Base-by-base conservation (phyloP, 1,140 invertebrate species). In the Phymastichus coffea region DNA sequence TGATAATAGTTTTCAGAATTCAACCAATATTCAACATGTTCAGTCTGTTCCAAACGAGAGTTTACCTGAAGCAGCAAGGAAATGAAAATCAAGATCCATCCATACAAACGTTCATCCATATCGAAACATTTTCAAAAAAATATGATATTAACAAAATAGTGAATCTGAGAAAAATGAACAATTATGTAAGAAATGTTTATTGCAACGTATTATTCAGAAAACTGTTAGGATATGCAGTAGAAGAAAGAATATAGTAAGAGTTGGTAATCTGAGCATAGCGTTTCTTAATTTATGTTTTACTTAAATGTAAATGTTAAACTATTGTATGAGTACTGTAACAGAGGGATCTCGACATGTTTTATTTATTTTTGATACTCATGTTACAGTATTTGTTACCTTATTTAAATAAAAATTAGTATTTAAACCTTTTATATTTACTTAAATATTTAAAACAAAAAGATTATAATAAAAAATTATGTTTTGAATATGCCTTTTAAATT, bases 131-230 rank as follows among this genome's bases (percentile, higher is more conserved):
- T n/a, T n/a, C n/a, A n/a, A n/a, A n/a, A n/a, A n/a, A n/a, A n/a
- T n/a, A n/a, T n/a, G n/a, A n/a, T n/a, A n/a, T n/a, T n/a, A n/a
- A n/a, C n/a, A n/a, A n/a, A n/a, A n/a, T n/a, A n/a, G n/a, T n/a
- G n/a, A n/a, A n/a, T n/a, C n/a, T n/a, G n/a, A n/a, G n/a, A n/a
- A n/a, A n/a, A n/a, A n/a, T n/a, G n/a, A n/a, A n/a, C n/a, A n/a
- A n/a, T n/a, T n/a, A n/a, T n/a, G n/a, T n/a, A n/a, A n/a, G n/a
- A n/a, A n/a, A n/a, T n/a, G n/a, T n/a, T n/a, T n/a, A 47, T 7
- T 15, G 61, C 65, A 54, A 33, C 19, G 20, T 70, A 70, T 37
- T 70, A 63, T 44, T 64, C 63, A 7, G 25, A 40, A 20, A 25
- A 35, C 43, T 70, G 67, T 43, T 28, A 43, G 9, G 4, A 25